Evolutionary conservation across 2,113 vertebrate genomes (phyloP), one percentile per base, ranked within the genome.

Genomic region (Ahaetulla prasina): DNA sequence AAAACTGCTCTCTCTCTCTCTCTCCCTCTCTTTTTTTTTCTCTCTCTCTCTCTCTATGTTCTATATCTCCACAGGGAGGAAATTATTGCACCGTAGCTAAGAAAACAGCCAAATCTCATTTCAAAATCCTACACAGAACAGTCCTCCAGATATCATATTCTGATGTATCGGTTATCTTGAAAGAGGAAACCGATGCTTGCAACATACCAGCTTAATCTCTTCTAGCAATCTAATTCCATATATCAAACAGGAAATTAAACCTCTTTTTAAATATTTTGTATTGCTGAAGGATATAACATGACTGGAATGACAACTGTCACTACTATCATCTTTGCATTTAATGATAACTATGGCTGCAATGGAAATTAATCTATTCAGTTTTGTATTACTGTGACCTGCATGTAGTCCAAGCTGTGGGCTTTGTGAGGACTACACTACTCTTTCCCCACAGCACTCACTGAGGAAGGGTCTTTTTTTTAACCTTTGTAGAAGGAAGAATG

Each of bases 201-300:
- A 80, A 14, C 91, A 85, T 88, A 23, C 27, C 22, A 92, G 87
- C 52, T 92, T 80, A 92, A 90, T 89, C 8, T 91, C 88, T 90
- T 80, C 88, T 89, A 91, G n/a, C 27, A 90, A 22, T 23, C 53
- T 55, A 50, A 80, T 94, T 95, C 85, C 50, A 94, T 12, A 85
- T 90, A 95, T 23, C 55, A 86, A 89, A 55, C 55, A 95, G 14
- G 8, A 95, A 55, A 93, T 86, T 35, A 53, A 50, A 93, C 74
- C 57, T 85, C 91, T 88, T 68, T 94, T 88, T 90, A 93, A 86
- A 91, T 94, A 93, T 92, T 93, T 88, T 92, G 91, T 86, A 50
- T 47, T 35, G 87, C 47, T 95, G 86, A 90, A 93, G 92, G 91
- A 86, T 91, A 85, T 86, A 74, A 94, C 85, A 53, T 87, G 92